These are phyloP conservation scores for Gymnocypris eckloni DNA, from an alignment of 2,797 vertebrate species.

Conservation along the genomic window DNA sequence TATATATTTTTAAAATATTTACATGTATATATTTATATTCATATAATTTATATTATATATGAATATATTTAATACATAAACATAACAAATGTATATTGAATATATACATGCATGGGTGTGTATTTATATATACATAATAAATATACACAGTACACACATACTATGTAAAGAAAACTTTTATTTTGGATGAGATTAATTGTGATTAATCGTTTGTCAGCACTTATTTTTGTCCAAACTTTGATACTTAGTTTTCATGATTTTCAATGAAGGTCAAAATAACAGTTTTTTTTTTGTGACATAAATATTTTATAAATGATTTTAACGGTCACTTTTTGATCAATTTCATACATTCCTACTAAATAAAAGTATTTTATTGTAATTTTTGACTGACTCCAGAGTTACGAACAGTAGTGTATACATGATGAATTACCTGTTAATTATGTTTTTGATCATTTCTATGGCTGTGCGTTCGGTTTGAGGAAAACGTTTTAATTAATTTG, in stretches of 20 bases:
- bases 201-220: no score
- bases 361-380: not conserved
- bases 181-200: no score
- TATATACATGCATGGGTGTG: no score
- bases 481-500: constrained; percentile 36
- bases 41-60: no score
- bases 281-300: not conserved
- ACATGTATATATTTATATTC: no score
- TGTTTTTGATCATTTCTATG: not conserved
- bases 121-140: no score
- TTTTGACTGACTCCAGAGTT: not conserved
- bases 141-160: no score
- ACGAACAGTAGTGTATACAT: not conserved
- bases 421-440: not conserved
- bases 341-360: not conserved
- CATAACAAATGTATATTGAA: rapidly evolving
- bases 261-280: not conserved
- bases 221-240: not conserved
- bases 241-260: not conserved
- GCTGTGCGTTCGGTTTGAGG: not conserved
- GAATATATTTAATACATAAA: no score
- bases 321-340: not conserved
- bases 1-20: no score
- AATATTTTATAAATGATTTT: not conserved
- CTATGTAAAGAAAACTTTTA: no score